These are phyloP conservation scores for Spea multiplicata DNA, from an alignment of 2,113 vertebrate species.

Conservation along the genomic window DNA sequence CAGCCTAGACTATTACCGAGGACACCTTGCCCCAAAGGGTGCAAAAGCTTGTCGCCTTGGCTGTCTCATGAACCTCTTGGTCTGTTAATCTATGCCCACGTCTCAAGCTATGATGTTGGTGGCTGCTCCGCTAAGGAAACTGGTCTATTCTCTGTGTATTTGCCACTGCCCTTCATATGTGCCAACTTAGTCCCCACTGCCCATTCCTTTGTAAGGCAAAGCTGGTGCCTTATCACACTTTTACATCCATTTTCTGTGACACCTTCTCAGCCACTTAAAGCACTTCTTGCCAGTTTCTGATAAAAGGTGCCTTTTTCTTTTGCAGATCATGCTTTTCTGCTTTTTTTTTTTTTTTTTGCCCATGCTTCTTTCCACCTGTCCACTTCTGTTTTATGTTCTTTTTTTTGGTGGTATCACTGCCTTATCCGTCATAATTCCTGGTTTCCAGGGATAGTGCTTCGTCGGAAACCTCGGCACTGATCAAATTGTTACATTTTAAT, in stretches of 20 bases:
- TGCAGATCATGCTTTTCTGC: not conserved
- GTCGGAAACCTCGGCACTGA: no score
- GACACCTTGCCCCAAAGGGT: no score
- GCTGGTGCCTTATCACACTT: not conserved
- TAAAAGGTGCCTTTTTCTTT: not conserved
- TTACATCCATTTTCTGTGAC: slow-evolving; percentile 7
- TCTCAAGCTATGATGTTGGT: not conserved
- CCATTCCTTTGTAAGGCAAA: not conserved
- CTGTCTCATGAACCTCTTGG: no score
- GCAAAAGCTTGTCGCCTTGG: no score
- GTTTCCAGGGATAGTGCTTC: no score
- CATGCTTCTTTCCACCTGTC: not conserved
- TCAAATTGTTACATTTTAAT: no score
- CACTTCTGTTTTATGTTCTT: no score
- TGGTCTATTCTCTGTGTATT: not conserved
- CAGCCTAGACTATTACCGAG: not conserved
- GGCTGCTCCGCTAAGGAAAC: not conserved
- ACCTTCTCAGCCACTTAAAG: not conserved
- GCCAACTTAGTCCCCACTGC: slow-evolving; percentile 31
- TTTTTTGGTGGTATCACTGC: no score
- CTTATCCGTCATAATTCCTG: no score
- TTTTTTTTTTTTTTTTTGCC: not conserved
- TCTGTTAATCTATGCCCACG: not conserved
- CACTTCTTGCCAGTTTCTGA: not conserved
- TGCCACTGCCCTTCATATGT: slow-evolving; percentile 12